phyloP scores from a whole-genome alignment of 2,113 vertebrate species.

The Apteryx owenii region DNA sequence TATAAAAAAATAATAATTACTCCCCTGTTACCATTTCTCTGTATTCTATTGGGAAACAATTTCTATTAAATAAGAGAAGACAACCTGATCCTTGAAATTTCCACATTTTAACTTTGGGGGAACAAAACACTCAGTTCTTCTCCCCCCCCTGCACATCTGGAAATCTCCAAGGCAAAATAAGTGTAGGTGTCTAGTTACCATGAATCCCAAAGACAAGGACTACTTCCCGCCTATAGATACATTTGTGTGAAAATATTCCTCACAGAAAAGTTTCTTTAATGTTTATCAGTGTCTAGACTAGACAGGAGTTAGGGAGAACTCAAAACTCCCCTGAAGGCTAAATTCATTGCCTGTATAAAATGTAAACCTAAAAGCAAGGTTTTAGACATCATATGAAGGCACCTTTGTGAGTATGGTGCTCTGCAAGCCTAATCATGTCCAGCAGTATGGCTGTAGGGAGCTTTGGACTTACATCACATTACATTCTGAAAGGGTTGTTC shows the following conservation, averaged over 20 bases:
- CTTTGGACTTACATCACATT: neutral
- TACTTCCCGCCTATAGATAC: neutral
- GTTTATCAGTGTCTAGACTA: neutral
- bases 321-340: neutral
- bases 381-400: neutral
- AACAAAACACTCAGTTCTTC: neutral
- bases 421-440: neutral
- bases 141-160: neutral
- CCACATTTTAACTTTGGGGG: neutral
- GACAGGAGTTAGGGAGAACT: neutral
- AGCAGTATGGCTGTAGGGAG: neutral
- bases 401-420: neutral
- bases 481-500: neutral
- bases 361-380: neutral
- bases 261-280: neutral
- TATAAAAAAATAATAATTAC: neutral
- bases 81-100: neutral
- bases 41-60: neutral
- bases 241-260: neutral
- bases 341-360: neutral
- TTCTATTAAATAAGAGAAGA: neutral
- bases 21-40: neutral
- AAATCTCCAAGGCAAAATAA: neutral
- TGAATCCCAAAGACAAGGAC: neutral
- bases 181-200: neutral